Base-by-base conservation (phyloP, 2,797 vertebrate species). In the Chrysolophus pictus region DNA sequence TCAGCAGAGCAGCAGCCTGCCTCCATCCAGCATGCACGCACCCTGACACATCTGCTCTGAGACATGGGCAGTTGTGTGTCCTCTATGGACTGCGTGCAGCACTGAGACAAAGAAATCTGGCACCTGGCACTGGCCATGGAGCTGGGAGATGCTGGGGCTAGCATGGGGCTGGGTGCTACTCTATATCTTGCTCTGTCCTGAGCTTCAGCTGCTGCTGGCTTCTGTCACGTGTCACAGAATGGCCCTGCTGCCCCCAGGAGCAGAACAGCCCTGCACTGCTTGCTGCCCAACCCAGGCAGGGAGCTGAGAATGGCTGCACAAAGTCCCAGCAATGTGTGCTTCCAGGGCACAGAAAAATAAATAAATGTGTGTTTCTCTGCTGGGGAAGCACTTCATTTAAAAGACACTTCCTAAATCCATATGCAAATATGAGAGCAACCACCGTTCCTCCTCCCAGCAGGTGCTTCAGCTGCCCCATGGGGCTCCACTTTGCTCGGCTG, bases 261-360 rank as follows among this genome's bases (percentile, higher is more conserved):
- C 3, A 2, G 71, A 19, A 63, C 47, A 41, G 69, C 69, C 92
- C 87, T n/a, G 2, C 1, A 0, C 26, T 2, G 1, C 69, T 18
- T 2, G 1, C 69, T 18, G 56, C 84, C 11, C 0, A 15, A 22
- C 14, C 26, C 39, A 7, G 68, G 51, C 2, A 0, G 19, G 31
- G 46, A 16, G 0, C 19, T 0, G 8, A n/a, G 55, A 15, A 6
- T 0, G 0, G n/a, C 81, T 2, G 42, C 49, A 2, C 0, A 0
- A 42, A 0, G 24, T 3, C 18, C 62, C 4, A 68, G 49, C 9
- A 39, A 51, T 1, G 8, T n/a, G 56, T 0, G 1, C 5, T 12
- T 22, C 70, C 51, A 2, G 1, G 1, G 44, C 60, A 3, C 0
- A 13, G 58, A 47, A 87, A 89, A 73, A 73, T 1, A 67, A 86